A percentile compares a stretch with the other conserved stretches of the same genome.
These are phyloP conservation scores for Hypercompe scribonia DNA, from an alignment of 2,888 invertebrate species.

Conservation along the genomic window DNA sequence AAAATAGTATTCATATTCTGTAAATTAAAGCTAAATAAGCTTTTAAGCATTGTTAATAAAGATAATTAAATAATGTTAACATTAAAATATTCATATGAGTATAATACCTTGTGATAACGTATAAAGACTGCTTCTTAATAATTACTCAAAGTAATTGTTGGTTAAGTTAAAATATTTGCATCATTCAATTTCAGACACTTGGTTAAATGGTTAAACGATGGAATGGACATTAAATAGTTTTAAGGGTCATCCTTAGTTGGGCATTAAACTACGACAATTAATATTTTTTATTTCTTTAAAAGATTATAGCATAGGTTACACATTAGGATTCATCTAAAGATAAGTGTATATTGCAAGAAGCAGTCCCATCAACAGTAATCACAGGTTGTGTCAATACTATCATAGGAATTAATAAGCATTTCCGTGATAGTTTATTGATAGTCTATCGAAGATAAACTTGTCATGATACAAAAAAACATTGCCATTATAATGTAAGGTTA, in stretches of 20 bases:
- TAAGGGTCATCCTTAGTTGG: not conserved
- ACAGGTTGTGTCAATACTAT: constrained; percentile 57
- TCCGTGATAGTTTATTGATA: constrained; percentile 41
- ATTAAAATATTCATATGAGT: constrained; percentile 52
- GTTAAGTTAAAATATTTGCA: constrained; percentile 8
- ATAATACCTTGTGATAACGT: constrained; percentile 58
- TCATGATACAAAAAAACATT: constrained; percentile 59
- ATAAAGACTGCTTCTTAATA: constrained; percentile 49
- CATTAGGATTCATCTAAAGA: constrained; percentile 15
- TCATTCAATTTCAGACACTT: too few species aligned
- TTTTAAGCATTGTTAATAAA: constrained; percentile 53
- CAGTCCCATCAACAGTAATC: constrained; percentile 58
- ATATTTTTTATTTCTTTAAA: constrained; percentile 20
- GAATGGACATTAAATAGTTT: not conserved
- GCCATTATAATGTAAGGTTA: constrained; percentile 57
- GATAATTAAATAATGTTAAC: constrained; percentile 50
- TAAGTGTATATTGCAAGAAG: constrained; percentile 49
- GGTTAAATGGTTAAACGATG: too few species aligned
- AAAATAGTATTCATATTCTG: constrained; percentile 59
- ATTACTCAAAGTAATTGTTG: constrained; percentile 10
- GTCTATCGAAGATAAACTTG: constrained; percentile 59
- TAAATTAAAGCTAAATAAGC: constrained; percentile 65
- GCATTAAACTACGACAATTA: constrained; percentile 25
- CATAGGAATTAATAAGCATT: constrained; percentile 50
- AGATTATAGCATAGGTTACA: constrained; percentile 4